phyloP scores from a whole-genome alignment of 2,888 invertebrate genomes.

The Trichacis sp. region DNA sequence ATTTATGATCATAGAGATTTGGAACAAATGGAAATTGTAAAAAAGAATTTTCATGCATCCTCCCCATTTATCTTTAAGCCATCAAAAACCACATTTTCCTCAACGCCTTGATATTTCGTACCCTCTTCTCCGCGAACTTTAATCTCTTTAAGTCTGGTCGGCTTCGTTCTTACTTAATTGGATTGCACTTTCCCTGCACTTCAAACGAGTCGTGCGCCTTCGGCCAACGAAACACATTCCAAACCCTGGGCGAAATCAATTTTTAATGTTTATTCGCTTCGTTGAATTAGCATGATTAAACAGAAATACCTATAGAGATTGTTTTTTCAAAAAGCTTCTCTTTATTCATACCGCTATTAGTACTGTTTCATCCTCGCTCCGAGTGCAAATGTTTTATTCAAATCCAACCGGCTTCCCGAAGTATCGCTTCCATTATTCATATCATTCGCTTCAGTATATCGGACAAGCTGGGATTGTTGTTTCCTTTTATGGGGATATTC shows the following conservation, averaged over 20 bases:
- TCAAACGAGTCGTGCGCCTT: not conserved
- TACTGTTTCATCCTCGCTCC: not conserved
- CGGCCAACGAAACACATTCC: not conserved
- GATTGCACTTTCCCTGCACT: conserved; percentile 19
- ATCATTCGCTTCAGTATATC: not conserved
- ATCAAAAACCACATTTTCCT: too few relatives aligned
- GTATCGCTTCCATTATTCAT: conserved; percentile 1
- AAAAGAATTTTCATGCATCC: too few relatives aligned
- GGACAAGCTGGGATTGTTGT: not conserved
- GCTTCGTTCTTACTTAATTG: conserved; percentile 29
- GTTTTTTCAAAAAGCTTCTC: not conserved
- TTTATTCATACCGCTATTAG: not conserved
- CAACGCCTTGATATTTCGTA: too few relatives aligned
- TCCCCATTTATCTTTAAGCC: too few relatives aligned
- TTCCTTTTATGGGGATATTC: not conserved
- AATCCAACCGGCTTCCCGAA: not conserved
- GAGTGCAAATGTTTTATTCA: not conserved
- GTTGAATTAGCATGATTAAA: not conserved
- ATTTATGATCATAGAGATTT: too few relatives aligned
- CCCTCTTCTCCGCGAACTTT: conserved; percentile 24
- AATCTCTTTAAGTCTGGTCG: conserved; percentile 22
- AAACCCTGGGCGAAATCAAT: not conserved
- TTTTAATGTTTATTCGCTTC: not conserved
- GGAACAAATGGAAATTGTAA: too few relatives aligned
- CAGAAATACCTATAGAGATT: not conserved